phyloP scores from a whole-genome alignment of 2,797 vertebrate genomes.

The Tolypeutes matacus region DNA sequence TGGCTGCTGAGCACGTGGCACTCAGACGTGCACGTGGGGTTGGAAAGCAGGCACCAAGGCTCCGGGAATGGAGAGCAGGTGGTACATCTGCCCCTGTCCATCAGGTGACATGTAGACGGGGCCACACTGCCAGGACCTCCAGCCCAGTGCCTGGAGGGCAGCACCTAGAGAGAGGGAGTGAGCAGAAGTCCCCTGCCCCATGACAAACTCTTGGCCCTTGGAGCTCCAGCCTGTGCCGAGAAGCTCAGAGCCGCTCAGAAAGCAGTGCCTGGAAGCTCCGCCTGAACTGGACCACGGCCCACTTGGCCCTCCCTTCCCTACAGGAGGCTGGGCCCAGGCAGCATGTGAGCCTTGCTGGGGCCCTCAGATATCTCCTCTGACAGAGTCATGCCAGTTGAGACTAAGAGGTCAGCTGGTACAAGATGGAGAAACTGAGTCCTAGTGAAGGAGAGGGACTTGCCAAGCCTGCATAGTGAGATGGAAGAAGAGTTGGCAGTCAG shows the following conservation, averaged over 20 bases:
- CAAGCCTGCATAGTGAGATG: neutral
- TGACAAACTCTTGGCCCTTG: constrained; percentile 68
- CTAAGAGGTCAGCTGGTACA: neutral
- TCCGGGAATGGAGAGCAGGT: neutral
- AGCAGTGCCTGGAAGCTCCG: neutral
- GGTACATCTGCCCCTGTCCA: neutral
- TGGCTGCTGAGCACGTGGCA: neutral
- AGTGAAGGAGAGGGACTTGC: neutral
- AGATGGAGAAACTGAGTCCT: neutral
- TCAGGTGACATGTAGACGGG: rapidly evolving
- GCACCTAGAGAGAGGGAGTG: neutral
- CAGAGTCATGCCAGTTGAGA: rapidly evolving
- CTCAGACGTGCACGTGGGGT: neutral
- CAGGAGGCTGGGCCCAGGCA: neutral
- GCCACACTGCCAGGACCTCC: neutral
- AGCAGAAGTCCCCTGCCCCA: neutral
- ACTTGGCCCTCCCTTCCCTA: neutral
- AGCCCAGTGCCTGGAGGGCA: neutral
- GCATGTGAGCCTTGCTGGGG: neutral
- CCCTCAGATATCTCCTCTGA: neutral
- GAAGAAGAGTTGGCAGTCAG: neutral
- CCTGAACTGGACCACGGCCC: neutral
- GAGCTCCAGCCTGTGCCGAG: neutral
- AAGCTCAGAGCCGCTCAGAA: neutral
- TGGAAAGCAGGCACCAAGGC: neutral